Percentiles rank a stretch among this genome's conserved stretches.
Conservation (phyloP, 2,888 invertebrate species). For the Danaus chrysippus region DNA sequence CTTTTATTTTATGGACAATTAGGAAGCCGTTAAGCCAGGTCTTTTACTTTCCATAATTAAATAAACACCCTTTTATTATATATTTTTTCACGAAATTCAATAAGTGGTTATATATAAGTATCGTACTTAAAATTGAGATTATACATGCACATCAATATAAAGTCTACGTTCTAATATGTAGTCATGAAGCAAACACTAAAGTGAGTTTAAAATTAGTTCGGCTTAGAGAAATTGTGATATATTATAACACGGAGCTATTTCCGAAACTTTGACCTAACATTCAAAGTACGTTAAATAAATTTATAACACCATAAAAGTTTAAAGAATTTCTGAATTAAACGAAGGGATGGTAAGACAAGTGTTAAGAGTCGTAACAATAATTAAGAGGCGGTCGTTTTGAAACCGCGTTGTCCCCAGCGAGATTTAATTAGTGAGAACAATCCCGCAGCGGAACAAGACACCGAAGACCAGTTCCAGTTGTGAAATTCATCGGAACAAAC, state of each 20-base stretch:
- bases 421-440: conserved; percentile 76
- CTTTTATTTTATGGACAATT: too few species aligned
- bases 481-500: conserved; percentile 3
- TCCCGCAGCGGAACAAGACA: conserved; percentile 35
- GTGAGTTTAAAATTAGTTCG: not conserved
- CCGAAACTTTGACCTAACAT: not conserved
- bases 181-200: not conserved
- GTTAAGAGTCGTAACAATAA: conserved; percentile 76
- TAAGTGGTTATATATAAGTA: too few species aligned
- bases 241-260: not conserved
- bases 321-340: conserved; percentile 27
- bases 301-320: conserved; percentile 10
- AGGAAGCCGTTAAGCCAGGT: too few species aligned
- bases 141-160: too few species aligned
- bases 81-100: too few species aligned
- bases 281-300: not conserved
- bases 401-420: conserved; percentile 69
- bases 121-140: too few species aligned
- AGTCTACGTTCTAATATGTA: not conserved
- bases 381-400: conserved; percentile 76
- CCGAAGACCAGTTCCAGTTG: conserved; percentile 22
- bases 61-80: too few species aligned
- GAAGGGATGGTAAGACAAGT: conserved; percentile 62
- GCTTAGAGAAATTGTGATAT: not conserved
- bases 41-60: not conserved